Base-by-base conservation (phyloP, 2,113 vertebrate species). In the Rynchops niger region DNA sequence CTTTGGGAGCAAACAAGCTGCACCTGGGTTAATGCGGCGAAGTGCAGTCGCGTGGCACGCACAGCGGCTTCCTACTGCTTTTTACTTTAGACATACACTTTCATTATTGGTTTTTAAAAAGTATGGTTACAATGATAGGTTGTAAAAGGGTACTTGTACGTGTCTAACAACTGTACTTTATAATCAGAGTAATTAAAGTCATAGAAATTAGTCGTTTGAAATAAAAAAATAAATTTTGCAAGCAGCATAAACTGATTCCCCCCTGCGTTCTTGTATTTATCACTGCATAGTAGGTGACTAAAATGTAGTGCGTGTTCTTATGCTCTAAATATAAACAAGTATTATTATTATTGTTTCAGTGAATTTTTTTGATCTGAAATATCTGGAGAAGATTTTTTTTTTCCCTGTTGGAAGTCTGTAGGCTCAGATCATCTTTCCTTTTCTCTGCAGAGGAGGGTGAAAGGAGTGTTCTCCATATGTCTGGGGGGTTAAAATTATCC, bases 401-500 rank as follows among this genome's bases (percentile, higher is more conserved):
- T 40, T 23, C 9, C 73, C 59, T 15, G 19, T 2, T 73, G 92
- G 63, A 59, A 83, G 40, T 27, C 82, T 94, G 69, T 36, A 55
- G 93, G 91, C 72, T 95, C 19, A 4, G 79, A 15, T 76, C 65
- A 27, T 88, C 55, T 71, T n/a, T 72, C 82, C 42, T 22, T 69
- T 62, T 72, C 20, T 15, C 69, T 91, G 94, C 88, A 95, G 95
- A 91, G 92, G 92, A 94, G 77, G 87, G 59, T 61, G 88, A 61
- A 82, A 87, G 89, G 83, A 87, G 29, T 2, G 15, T 50, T 97
- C 70, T 97, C 94, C 96, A 87, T 95, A 72, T 92, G 94, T 15
- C 71, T 26, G 53, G 20, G 87, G 93, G 85, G 66, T 94, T 84
- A 26, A 91, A 89, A 56, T 76, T 70, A 79, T 88, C 77, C 86